Conservation (phyloP, 2,113 vertebrate genomes). For the Gallinago paraguaiae region DNA sequence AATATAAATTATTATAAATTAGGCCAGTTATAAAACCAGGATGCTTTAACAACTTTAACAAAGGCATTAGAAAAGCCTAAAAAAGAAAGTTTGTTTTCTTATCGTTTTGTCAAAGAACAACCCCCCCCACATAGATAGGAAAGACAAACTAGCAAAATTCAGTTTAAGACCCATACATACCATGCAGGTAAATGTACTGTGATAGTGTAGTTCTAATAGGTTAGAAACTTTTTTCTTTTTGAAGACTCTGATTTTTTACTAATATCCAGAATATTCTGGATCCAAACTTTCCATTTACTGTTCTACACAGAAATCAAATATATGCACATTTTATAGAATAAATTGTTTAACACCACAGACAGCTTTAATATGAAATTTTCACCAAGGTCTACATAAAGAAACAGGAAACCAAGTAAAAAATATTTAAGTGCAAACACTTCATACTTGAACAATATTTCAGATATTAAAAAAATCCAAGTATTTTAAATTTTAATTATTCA, state of each 20-base stretch:
- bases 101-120: background rate
- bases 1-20: background rate
- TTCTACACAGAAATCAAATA: background rate
- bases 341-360: background rate
- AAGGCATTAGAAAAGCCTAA: background rate
- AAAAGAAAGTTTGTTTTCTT: background rate
- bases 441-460: background rate
- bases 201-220: background rate
- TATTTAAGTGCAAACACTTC: background rate
- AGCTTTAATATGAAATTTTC: background rate
- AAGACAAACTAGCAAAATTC: background rate
- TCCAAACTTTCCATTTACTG: background rate
- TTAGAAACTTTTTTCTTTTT: background rate
- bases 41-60: background rate
- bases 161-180: background rate
- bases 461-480: background rate
- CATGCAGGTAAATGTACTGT: background rate
- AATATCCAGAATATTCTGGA: background rate
- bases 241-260: background rate
- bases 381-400: background rate
- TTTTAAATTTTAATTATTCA: background rate
- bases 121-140: fast-evolving
- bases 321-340: background rate
- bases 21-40: background rate
- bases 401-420: background rate